Evolutionary conservation across 2,888 invertebrate genomes (phyloP).

Genomic region (Blastobasis adustella): DNA sequence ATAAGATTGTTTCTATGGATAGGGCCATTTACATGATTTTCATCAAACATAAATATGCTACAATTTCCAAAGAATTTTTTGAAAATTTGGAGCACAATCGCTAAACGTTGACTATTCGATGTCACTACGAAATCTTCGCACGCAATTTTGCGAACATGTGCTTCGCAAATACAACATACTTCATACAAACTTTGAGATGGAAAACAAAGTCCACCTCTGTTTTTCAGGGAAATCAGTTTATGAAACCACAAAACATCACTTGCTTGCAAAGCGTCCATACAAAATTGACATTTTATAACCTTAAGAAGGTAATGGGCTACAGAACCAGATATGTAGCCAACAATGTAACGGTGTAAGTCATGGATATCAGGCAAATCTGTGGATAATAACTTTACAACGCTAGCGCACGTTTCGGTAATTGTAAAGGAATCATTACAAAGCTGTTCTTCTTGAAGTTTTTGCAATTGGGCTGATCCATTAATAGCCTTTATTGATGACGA

Average conservation of each 20-base stretch:
- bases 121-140: constrained; percentile 1
- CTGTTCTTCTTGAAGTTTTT: not conserved
- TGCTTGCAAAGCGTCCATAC: not conserved
- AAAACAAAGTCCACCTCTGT: constrained; percentile 1
- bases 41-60: not conserved
- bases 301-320: not conserved
- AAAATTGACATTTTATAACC: not conserved
- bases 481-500: not conserved
- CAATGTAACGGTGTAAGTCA: not conserved
- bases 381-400: too few relatives aligned
- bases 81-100: not conserved
- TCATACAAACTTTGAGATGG: constrained; percentile 1
- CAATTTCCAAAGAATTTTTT: not conserved
- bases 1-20: constrained; percentile 1
- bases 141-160: not conserved
- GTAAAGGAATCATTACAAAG: too few relatives aligned
- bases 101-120: not conserved
- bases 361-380: not conserved
- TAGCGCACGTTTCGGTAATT: not conserved
- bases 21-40: not conserved
- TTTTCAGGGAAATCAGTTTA: constrained; percentile 1
- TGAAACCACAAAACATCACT: not conserved
- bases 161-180: not conserved
- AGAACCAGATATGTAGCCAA: not conserved
- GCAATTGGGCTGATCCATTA: not conserved